A percentile compares a stretch with the other conserved stretches of the same genome.
phyloP scores from a whole-genome alignment of 2,797 vertebrate species.

The Chiroxiphia lanceolata region DNA sequence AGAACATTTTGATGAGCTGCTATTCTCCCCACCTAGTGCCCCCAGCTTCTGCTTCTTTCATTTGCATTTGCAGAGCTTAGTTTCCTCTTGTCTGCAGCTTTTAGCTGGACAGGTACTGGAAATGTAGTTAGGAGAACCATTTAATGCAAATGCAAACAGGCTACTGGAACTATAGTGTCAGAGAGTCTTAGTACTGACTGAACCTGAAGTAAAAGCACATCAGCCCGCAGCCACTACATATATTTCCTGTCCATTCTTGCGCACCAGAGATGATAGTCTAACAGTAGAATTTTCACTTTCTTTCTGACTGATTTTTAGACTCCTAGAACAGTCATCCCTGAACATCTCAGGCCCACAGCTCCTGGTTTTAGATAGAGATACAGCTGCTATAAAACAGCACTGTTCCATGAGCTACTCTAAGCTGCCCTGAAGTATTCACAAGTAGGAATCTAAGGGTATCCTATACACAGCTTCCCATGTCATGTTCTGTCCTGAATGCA shows the following conservation, averaged over 20 bases:
- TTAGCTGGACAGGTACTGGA: neutral
- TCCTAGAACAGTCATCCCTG: neutral
- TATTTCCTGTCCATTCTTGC: neutral
- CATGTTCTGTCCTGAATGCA: neutral
- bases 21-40: neutral
- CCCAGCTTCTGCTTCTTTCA: neutral
- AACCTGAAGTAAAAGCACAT: neutral
- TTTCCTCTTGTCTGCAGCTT: neutral
- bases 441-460: neutral
- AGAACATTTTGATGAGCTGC: neutral
- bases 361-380: neutral
- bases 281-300: neutral
- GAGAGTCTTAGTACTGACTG: neutral
- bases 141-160: neutral
- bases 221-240: neutral
- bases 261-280: neutral
- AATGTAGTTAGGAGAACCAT: neutral
- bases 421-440: neutral
- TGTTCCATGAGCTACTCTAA: neutral
- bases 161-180: neutral
- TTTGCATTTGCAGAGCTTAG: neutral
- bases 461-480: neutral
- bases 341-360: neutral
- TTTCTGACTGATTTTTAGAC: neutral
- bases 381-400: neutral